Base-by-base conservation (phyloP, 2,113 vertebrate genomes). In the Thymallus thymallus region DNA sequence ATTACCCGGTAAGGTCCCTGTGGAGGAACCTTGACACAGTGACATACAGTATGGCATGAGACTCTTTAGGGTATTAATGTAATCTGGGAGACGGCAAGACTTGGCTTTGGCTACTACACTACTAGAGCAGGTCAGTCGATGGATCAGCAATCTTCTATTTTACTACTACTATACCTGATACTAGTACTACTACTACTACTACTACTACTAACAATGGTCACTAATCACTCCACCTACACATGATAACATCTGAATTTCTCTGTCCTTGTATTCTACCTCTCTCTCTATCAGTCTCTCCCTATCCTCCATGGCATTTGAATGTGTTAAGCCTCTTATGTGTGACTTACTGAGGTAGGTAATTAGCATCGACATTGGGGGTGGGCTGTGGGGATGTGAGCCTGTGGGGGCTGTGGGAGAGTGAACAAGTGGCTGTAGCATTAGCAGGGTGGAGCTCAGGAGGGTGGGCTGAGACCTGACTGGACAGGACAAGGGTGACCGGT, bases 241-340 rank as follows among this genome's bases (percentile, higher is more conserved):
- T 30, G 3, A 5, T 6, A 13, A 12, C 20, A 1, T 22, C 16
- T 79, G 22, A 12, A 26, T 71, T 63, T 63, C 30, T 41, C 62
- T 29, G 48, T 51, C 61, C 46, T 76, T 78, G 61, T 73, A 66
- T 73, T 76, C 76, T 41, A 2, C 2, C 35, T 41, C 9, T 41
- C 24, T 73, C 24, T 55, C 75, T n/a, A 6, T 66, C 24, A n/a
- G 64, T 32, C 14, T 80, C 71, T 78, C 51, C 74, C 51, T 64
- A 51, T 76, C 55, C 18, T 60, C n/a, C 51, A 18, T 73, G 86
- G 74, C 77, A 58, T 91, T 91, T 91, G 74, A 93, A 91, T 92
- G 84, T 87, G 88, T 91, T 93, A 94, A 91, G 90, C 92, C 86
- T 78, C 89, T 93, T 90, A 91, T 90, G 87, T 88, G 87, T 92